phyloP scores from a whole-genome alignment of 2,888 invertebrate genomes.

The Altica lythri region DNA sequence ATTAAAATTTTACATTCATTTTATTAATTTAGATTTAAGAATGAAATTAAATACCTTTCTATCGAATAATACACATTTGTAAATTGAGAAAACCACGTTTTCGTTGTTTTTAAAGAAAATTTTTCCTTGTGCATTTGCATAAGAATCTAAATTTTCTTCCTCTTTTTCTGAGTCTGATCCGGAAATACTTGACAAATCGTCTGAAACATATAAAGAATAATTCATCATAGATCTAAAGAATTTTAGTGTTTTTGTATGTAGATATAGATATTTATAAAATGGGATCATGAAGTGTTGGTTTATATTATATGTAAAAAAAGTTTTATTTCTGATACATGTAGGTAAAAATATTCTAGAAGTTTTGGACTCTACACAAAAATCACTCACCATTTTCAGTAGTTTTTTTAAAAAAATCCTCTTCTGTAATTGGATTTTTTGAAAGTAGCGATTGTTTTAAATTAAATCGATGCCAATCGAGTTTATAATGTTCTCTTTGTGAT shows the following conservation, averaged over 20 bases:
- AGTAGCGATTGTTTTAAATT: constrained; percentile 75
- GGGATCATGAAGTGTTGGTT: too few species aligned
- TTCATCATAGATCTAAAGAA: too few species aligned
- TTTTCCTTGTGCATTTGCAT: constrained; percentile 65
- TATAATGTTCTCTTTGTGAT: constrained; percentile 76
- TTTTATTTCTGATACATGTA: too few species aligned
- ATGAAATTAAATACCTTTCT: constrained; percentile 63
- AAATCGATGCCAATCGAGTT: constrained; percentile 83
- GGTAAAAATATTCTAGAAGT: too few species aligned
- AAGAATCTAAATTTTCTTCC: constrained; percentile 50
- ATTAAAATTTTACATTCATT: neutral
- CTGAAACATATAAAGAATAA: too few species aligned
- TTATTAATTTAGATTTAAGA: neutral
- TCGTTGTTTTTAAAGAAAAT: constrained; percentile 72
- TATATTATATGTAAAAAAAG: too few species aligned
- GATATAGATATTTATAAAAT: too few species aligned
- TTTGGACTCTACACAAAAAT: constrained; percentile 2
- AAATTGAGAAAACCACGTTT: constrained; percentile 74
- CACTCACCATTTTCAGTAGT: constrained; percentile 55
- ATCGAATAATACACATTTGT: constrained; percentile 72
- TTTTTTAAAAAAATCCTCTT: constrained; percentile 63
- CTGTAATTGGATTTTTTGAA: constrained; percentile 61
- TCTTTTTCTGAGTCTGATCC: constrained; percentile 65
- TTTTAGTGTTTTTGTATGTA: too few species aligned
- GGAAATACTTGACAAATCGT: constrained; percentile 69